Evolutionary conservation across 1,140 invertebrate genomes (phyloP), one percentile per base, ranked within the genome.

Genomic region (Heliconius melpomene): DNA sequence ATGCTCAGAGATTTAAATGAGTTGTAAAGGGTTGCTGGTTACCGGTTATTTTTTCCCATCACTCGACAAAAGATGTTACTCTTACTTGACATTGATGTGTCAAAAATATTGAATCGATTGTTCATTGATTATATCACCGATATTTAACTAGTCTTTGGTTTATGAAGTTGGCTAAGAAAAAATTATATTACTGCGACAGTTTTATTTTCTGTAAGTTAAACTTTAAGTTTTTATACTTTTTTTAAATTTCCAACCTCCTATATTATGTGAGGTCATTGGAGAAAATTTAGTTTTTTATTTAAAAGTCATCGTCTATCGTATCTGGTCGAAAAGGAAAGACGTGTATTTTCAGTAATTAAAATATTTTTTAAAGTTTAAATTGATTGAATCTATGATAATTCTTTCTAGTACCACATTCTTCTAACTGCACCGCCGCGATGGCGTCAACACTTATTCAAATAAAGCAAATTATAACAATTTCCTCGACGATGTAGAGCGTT

Each of bases 1-100:
- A 87, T 88, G 72, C 71, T 81, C 73, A 86, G 81, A 83, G 90
- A 90, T 93, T 91, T 88, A 90, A 92, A 93, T 93, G 88, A 91
- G 91, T 91, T 90, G 83, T 72, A 81, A 86, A 86, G 91, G 90
- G 87, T 91, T 85, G 66, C 72, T 81, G 80, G 76, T 81, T 78
- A 79, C 73, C 81, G 78, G 84, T 86, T 85, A 85, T 88, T 90
- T 89, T 91, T 92, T 91, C 92, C 90, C 89, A 91, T 85, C 73
- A 71, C 46, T 20, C 79, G 36, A 92, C 88, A 94, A 91, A 90
- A 88, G 89, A 91, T 89, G 86, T 91, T 88, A 86, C 83, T 83
- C 81, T 79, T 90, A 83, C 87, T 90, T 90, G 91, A 91, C 88
- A 83, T 88, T 89, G 91, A 91, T 87, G 88, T 88, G 87, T 89